Percentiles rank a stretch among this genome's conserved stretches.
Conservation (phyloP, 2,797 vertebrate genomes). For the Diplodus puntazzo region DNA sequence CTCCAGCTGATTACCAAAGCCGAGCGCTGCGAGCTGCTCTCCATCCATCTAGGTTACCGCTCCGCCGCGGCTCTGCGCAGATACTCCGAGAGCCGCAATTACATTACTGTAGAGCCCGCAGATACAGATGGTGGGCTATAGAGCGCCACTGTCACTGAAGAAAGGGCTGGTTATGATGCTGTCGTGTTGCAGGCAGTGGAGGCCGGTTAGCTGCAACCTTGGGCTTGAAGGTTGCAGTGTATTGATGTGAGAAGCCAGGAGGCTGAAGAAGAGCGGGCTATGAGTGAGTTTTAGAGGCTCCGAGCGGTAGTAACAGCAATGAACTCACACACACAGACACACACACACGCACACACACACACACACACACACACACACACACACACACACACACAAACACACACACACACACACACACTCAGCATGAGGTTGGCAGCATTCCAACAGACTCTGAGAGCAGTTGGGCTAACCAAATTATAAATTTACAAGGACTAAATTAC, state of each 20-base stretch:
- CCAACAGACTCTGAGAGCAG: slow-evolving; percentile 79
- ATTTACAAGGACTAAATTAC: slow-evolving; percentile 83
- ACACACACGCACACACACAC: slow-evolving; percentile 35
- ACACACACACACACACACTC: slow-evolving; percentile 8
- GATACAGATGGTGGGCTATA: slow-evolving; percentile 58
- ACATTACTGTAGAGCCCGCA: slow-evolving; percentile 69
- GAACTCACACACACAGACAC: slow-evolving; percentile 41
- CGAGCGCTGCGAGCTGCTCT: slow-evolving; percentile 63
- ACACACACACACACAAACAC: slow-evolving; percentile 17
- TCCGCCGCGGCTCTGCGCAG: slow-evolving; percentile 42
- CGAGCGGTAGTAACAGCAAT: slow-evolving; percentile 44
- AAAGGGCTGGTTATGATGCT: slow-evolving; percentile 41
- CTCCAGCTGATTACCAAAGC: slow-evolving; percentile 82
- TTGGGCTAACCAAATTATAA: slow-evolving; percentile 83
- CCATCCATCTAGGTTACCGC: slow-evolving; percentile 76
- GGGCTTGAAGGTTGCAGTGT: slow-evolving; percentile 68
- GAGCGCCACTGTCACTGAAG: slow-evolving; percentile 52
- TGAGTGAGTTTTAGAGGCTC: slow-evolving; percentile 42
- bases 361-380: slow-evolving; percentile 32
- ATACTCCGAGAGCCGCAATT: slow-evolving; percentile 69
- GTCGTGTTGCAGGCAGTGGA: slow-evolving; percentile 53
- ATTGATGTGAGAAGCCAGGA: slow-evolving; percentile 54
- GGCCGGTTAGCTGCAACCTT: slow-evolving; percentile 64
- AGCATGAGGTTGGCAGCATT: slow-evolving; percentile 73
- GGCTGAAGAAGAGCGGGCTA: slow-evolving; percentile 47